Conservation (phyloP, 2,113 vertebrate species). For the Lichenostomus cassidix region DNA sequence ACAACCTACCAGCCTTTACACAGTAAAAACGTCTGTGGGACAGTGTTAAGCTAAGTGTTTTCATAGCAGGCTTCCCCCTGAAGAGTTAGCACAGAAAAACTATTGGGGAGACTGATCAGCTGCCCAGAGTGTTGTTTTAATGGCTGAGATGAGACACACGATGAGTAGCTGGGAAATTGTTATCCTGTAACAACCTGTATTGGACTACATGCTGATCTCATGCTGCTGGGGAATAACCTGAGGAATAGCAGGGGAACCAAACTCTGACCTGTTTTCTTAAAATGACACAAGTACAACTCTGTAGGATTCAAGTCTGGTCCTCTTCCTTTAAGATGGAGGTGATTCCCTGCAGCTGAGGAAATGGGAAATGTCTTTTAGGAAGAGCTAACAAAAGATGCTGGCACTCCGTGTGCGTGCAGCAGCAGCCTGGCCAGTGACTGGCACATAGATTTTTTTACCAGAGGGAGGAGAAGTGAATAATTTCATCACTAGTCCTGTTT, state of each 20-base stretch:
- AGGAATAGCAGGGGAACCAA: background rate
- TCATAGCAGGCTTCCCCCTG: background rate
- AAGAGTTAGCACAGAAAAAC: background rate
- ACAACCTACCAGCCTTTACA: background rate
- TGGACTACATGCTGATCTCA: background rate
- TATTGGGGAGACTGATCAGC: background rate
- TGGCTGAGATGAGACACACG: background rate
- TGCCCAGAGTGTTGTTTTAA: background rate
- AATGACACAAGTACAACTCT: background rate
- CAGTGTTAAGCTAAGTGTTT: background rate
- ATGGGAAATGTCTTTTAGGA: background rate
- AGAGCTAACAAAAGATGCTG: background rate
- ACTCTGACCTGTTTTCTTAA: background rate
- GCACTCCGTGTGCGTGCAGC: fast-evolving
- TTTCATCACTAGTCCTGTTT: background rate
- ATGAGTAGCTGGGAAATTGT: background rate
- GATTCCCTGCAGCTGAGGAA: background rate
- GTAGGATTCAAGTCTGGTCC: background rate
- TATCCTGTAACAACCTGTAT: background rate
- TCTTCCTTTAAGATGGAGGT: background rate
- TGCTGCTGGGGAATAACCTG: background rate
- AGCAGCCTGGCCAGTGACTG: background rate
- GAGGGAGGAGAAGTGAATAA: background rate
- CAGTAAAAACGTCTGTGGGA: background rate
- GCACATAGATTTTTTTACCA: background rate